Percentiles rank a stretch among this genome's conserved stretches.
Evolutionary conservation across 2,113 vertebrate species (phyloP).

Genomic region (Pygoscelis adeliae): DNA sequence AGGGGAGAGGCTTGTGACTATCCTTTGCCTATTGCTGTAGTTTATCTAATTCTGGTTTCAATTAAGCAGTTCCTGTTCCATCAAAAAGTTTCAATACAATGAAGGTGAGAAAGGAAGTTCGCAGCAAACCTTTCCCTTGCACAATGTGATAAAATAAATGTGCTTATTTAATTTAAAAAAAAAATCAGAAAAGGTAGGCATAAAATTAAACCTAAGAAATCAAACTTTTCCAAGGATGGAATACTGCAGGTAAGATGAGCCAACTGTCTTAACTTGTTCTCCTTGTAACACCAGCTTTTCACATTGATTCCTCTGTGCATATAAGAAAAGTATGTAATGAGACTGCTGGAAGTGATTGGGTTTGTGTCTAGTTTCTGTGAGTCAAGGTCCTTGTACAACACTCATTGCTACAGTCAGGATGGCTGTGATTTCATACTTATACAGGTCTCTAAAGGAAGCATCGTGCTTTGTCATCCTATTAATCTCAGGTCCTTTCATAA

Average conservation of each 20-base stretch:
- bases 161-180: not conserved
- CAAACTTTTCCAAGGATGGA: not conserved
- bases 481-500: slow-evolving; percentile 23
- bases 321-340: not conserved
- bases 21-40: not conserved
- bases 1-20: not conserved
- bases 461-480: slow-evolving; percentile 29
- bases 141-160: not conserved
- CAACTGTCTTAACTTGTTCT: not conserved
- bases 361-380: slow-evolving; percentile 18
- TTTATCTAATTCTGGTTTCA: not conserved
- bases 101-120: not conserved
- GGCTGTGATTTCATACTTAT: not conserved
- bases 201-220: not conserved
- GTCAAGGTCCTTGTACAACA: not conserved
- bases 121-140: not conserved
- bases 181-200: not conserved
- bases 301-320: not conserved
- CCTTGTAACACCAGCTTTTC: not conserved
- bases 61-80: not conserved
- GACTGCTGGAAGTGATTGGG: not conserved
- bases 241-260: not conserved
- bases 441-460: not conserved
- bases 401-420: not conserved
- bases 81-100: not conserved